These are phyloP conservation scores for Tromatobia lineatoria DNA, from an alignment of 2,888 invertebrate species.

Conservation along the genomic window DNA sequence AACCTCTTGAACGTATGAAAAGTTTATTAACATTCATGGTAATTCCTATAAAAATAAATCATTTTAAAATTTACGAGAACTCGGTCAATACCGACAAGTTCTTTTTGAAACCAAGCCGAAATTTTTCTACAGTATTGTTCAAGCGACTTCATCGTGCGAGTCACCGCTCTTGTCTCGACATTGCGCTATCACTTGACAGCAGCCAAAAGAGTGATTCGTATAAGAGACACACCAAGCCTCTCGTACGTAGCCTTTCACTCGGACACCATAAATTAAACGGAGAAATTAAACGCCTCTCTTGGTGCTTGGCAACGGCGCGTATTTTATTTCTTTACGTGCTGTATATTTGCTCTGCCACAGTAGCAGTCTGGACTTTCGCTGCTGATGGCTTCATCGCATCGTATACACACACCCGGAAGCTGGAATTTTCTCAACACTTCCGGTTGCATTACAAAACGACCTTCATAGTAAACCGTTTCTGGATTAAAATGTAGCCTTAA, in stretches of 20 bases:
- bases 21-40: neutral
- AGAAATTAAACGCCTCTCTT: constrained; percentile 78
- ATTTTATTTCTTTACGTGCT: constrained; percentile 76
- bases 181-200: neutral
- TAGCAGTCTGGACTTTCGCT: constrained; percentile 46
- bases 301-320: constrained; percentile 46
- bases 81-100: neutral
- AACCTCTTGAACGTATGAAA: neutral
- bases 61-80: neutral
- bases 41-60: neutral
- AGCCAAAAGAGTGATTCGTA: constrained; percentile 32
- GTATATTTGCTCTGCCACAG: constrained; percentile 67
- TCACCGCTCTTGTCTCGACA: neutral
- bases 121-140: neutral
- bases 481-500: neutral
- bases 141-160: neutral
- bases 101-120: neutral
- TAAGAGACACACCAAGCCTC: constrained; percentile 31
- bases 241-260: constrained; percentile 75
- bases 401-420: neutral
- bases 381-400: constrained; percentile 76
- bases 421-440: constrained; percentile 38
- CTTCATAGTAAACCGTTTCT: neutral
- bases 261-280: constrained; percentile 79
- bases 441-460: constrained; percentile 7